Evolutionary conservation across 2,113 vertebrate genomes (phyloP).

Genomic region (Pogona vitticeps): DNA sequence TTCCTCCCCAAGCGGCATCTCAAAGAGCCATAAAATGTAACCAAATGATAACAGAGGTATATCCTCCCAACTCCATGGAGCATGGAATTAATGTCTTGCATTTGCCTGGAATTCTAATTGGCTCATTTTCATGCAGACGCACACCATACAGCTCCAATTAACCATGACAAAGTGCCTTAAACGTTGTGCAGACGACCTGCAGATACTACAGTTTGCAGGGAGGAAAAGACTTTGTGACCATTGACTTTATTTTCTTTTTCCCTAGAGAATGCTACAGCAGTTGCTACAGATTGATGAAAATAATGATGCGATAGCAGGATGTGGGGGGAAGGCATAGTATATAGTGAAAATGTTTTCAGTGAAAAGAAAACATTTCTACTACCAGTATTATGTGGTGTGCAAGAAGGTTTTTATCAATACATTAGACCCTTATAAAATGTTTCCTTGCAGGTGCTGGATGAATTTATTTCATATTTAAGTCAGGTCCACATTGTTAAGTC

Average conservation of each 20-base stretch:
- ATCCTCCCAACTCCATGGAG: slow-evolving; percentile 35
- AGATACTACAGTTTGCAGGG: neutral
- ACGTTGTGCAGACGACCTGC: slow-evolving; percentile 16
- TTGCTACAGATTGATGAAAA: slow-evolving; percentile 10
- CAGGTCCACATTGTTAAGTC: too few relatives aligned
- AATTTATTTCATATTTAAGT: too few relatives aligned
- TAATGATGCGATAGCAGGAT: too few relatives aligned
- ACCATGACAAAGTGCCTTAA: slow-evolving; percentile 6
- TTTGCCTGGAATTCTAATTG: slow-evolving; percentile 28
- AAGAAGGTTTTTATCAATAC: too few relatives aligned
- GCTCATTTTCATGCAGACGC: slow-evolving; percentile 41
- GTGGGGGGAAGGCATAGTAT: too few relatives aligned
- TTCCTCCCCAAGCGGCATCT: neutral
- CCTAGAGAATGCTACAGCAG: slow-evolving; percentile 3
- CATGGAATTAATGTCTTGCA: neutral
- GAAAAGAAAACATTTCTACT: neutral
- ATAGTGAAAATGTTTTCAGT: too few relatives aligned
- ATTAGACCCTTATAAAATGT: too few relatives aligned
- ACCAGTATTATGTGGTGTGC: too few relatives aligned
- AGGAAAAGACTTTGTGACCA: too few relatives aligned
- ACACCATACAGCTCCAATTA: slow-evolving; percentile 36
- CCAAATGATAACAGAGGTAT: slow-evolving; percentile 44
- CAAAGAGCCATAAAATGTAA: neutral
- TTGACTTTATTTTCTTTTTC: neutral
- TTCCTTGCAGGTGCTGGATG: too few relatives aligned